Percentiles rank a stretch among this genome's conserved stretches.
These are phyloP conservation scores for Typhlichthys eigenmanni DNA, from an alignment of 2,797 vertebrate genomes.

Conservation along the genomic window DNA sequence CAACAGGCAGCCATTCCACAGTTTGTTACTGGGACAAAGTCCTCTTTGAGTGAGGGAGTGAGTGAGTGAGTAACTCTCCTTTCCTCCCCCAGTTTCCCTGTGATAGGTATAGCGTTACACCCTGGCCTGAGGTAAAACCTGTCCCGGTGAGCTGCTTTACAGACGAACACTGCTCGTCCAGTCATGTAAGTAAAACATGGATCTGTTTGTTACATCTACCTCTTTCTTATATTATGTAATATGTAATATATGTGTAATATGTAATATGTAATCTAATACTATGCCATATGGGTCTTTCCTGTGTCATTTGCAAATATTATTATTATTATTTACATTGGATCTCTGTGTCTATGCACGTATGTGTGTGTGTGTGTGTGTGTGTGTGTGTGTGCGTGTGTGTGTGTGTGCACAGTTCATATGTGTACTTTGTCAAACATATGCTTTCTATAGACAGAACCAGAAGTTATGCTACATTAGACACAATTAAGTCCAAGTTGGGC, in stretches of 20 bases:
- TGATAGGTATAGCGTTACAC: conserved; percentile 63
- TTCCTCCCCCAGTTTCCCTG: conserved; percentile 31
- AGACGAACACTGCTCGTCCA: conserved; percentile 37
- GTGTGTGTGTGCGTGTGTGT: background rate
- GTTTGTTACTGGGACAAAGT: conserved; percentile 61
- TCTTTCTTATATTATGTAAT: no score
- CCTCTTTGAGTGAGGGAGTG: conserved; percentile 44
- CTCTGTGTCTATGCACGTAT: background rate
- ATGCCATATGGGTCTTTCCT: background rate
- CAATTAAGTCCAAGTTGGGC: conserved; percentile 23
- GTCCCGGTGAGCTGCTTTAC: conserved; percentile 61
- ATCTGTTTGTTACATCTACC: background rate
- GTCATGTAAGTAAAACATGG: conserved; percentile 50
- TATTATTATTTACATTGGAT: conserved; percentile 20
- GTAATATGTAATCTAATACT: no score
- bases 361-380: conserved; percentile 1
- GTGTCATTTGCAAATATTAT: conserved; percentile 18
- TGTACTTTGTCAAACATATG: background rate
- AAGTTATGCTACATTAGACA: conserved; percentile 42
- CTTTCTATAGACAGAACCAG: conserved; percentile 6
- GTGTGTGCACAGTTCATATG: background rate
- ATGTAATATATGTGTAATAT: no score
- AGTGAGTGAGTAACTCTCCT: conserved; percentile 48
- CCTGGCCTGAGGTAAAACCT: conserved; percentile 64
- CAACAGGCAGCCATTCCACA: conserved; percentile 35